Conservation (phyloP, 2,797 vertebrate genomes). For the Myotis daubentonii region DNA sequence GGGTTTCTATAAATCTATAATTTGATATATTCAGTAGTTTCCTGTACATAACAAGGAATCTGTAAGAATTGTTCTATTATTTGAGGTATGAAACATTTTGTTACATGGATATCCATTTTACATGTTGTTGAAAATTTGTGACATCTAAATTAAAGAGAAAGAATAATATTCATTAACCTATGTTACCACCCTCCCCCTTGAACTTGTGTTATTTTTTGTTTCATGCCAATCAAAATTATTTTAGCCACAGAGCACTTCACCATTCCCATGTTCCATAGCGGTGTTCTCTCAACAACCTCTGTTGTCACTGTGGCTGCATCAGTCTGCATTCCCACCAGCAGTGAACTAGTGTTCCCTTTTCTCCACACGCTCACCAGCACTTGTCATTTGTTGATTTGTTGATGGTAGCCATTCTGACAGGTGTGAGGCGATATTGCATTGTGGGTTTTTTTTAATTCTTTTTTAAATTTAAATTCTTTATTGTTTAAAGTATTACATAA, state of each 20-base stretch:
- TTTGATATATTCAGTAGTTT: not conserved
- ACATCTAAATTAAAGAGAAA: constrained; percentile 26
- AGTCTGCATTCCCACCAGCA: too few relatives aligned
- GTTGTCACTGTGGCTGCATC: too few relatives aligned
- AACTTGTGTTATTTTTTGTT: not conserved
- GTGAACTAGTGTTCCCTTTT: too few relatives aligned
- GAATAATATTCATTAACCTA: not conserved
- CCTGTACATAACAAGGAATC: not conserved
- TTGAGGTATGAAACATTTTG: not conserved
- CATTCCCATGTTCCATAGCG: not conserved
- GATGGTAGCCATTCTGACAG: too few relatives aligned
- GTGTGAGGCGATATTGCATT: too few relatives aligned
- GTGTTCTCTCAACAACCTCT: not conserved
- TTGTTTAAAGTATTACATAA: too few relatives aligned
- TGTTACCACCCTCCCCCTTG: not conserved
- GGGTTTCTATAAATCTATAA: not conserved
- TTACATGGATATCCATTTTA: not conserved
- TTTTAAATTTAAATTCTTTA: too few relatives aligned
- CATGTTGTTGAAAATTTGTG: not conserved
- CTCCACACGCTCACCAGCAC: too few relatives aligned
- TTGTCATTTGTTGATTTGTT: too few relatives aligned
- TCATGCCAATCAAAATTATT: not conserved
- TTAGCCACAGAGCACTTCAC: not conserved
- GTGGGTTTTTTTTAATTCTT: too few relatives aligned
- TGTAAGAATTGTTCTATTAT: not conserved